Percentiles rank a stretch among this genome's conserved stretches.
phyloP scores from a whole-genome alignment of 2,797 vertebrate genomes.

The Eleutherodactylus coqui region DNA sequence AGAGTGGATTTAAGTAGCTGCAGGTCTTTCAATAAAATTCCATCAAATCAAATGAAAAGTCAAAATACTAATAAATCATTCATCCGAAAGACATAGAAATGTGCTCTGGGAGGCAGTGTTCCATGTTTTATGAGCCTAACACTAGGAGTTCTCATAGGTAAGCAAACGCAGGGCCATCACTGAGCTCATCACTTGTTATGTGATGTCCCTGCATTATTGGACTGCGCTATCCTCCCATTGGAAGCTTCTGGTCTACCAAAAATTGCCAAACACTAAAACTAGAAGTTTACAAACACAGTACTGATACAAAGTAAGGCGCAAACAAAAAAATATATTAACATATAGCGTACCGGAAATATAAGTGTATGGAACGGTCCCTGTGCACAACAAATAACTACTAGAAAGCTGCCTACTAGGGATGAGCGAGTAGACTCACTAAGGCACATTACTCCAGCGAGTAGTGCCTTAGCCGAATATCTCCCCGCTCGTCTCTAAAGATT shows the following conservation, averaged over 20 bases:
- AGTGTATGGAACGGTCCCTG: neutral
- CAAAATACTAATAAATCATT: slow-evolving; percentile 46
- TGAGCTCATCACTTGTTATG: neutral
- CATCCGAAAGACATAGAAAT: neutral
- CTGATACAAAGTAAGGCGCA: neutral
- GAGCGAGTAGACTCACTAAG: too few species aligned
- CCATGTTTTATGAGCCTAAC: slow-evolving; percentile 20
- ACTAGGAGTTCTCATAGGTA: neutral
- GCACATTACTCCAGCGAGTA: too few species aligned
- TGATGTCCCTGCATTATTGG: neutral
- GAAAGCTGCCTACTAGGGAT: too few species aligned
- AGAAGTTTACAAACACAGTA: neutral
- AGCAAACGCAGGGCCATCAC: neutral
- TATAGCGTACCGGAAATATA: too few species aligned
- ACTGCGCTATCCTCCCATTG: neutral
- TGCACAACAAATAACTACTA: neutral
- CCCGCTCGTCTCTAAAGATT: too few species aligned
- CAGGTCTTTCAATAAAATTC: slow-evolving; percentile 25
- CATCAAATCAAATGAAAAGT: slow-evolving; percentile 42
- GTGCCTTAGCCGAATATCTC: too few species aligned
- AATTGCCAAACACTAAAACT: neutral
- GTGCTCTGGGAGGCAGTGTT: neutral
- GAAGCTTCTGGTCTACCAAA: neutral
- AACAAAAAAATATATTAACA: too few species aligned
- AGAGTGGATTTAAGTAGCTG: slow-evolving; percentile 30